Base-by-base conservation (phyloP, 2,113 vertebrate species). In the Oryzias woworae region DNA sequence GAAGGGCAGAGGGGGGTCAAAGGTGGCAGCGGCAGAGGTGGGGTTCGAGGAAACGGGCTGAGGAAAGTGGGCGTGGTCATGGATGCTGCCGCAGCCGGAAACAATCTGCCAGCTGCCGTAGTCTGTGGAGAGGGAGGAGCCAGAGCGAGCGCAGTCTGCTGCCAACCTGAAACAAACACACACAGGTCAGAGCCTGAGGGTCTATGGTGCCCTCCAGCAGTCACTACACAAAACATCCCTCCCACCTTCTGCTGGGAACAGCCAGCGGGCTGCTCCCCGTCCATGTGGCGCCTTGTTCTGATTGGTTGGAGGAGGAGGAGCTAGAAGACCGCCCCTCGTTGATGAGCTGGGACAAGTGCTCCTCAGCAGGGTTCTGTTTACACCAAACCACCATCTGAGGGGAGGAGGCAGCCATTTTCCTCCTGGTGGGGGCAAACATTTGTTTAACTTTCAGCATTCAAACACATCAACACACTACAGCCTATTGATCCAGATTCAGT, bases 81-180 rank as follows among this genome's bases (percentile, higher is more conserved):
- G 95, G 92, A 99, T 94, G 87, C 97, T 98, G 87, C 96, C 97
- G 87, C 95, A 97, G 85, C 96, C 97, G 26, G 97, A 96, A 75
- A 99, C 97, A 86, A 99, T 93, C 93, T 99, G 97, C 97, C 97
- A 99, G 90, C 97, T 98, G 85, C 97, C 97, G 88, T 95, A 99
- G 85, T 99, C 96, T 86, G 96, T 98, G 73, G 97, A 99, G 83
- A 97, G 87, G 77, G 97, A 98, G 85, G 97, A 98, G 88, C 95
- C 94, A 16, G 96, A 96, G 77, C 95, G 92, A 80, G 94, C 77
- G 74, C 90, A 94, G 87, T 98, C 92, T 54, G 82, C 93, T 62
- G 92, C 91, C 62, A 95, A 94, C 94, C 97, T 98, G 90, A 88
- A 45, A 49, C 26, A 66, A 18, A 18, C 16, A 7, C 6, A 14